Evolutionary conservation across 2,797 vertebrate species (phyloP).

Genomic region (Diceros bicornis): DNA sequence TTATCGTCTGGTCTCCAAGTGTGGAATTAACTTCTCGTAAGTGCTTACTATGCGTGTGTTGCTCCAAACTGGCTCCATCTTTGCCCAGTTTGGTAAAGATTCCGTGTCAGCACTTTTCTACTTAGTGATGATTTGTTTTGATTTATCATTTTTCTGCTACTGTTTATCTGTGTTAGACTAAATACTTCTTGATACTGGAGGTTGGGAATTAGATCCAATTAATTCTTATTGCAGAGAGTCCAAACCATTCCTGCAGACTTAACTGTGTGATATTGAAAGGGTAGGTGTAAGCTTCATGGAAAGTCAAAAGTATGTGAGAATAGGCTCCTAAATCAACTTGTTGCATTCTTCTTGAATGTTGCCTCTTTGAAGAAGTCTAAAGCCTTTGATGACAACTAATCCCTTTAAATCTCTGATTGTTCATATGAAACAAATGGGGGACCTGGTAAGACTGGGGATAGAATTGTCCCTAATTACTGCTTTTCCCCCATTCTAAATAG

Average conservation of each 20-base stretch:
- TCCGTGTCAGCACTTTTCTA: conserved; percentile 46
- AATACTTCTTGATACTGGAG: neutral
- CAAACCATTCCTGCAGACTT: neutral
- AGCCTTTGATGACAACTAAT: conserved; percentile 7
- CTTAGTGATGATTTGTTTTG: conserved; percentile 11
- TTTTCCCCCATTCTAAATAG: neutral
- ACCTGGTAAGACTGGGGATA: neutral
- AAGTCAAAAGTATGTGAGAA: neutral
- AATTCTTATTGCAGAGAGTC: neutral
- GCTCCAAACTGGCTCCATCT: neutral
- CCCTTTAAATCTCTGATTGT: neutral
- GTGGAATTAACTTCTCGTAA: conserved; percentile 96
- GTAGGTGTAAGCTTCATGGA: neutral
- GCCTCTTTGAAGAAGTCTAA: conserved; percentile 37
- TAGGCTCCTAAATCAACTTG: neutral
- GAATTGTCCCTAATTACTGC: conserved; percentile 34
- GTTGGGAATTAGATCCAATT: neutral
- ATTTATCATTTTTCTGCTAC: conserved; percentile 16
- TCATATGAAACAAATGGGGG: neutral
- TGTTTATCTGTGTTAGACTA: conserved; percentile 28
- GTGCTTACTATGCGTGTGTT: conserved; percentile 83
- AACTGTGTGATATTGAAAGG: neutral
- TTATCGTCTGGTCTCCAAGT: conserved; percentile 94
- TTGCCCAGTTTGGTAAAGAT: conserved; percentile 48
- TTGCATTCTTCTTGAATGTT: conserved; percentile 36